These are phyloP conservation scores for Phengaris arion DNA, from an alignment of 2,888 invertebrate genomes.

Conservation along the genomic window DNA sequence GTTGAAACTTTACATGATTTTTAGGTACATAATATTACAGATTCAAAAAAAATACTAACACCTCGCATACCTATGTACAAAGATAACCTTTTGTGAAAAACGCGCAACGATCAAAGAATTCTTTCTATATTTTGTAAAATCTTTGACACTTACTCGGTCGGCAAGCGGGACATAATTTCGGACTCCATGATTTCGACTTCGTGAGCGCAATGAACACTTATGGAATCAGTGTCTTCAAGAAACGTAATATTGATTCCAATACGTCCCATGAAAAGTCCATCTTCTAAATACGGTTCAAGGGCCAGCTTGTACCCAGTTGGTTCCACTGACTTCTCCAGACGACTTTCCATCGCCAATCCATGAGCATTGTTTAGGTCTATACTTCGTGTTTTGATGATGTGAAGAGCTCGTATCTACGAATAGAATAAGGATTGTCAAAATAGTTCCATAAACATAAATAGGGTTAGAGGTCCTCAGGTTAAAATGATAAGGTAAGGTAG, in stretches of 20 bases:
- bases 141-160: slow-evolving; percentile 52
- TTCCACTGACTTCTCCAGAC: slow-evolving; percentile 81
- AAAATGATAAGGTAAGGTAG: too few species aligned
- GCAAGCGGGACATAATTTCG: slow-evolving; percentile 61
- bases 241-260: slow-evolving; percentile 85
- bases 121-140: not conserved
- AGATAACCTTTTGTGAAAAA: not conserved
- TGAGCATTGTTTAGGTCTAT: slow-evolving; percentile 86
- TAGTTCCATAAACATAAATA: not conserved
- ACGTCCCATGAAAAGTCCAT: slow-evolving; percentile 83
- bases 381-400: slow-evolving; percentile 76
- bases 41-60: too few species aligned
- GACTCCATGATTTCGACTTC: slow-evolving; percentile 80
- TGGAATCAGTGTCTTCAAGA: slow-evolving; percentile 79
- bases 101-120: not conserved
- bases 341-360: slow-evolving; percentile 81
- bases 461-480: not conserved
- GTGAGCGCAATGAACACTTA: slow-evolving; percentile 83
- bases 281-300: slow-evolving; percentile 82
- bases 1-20: too few species aligned
- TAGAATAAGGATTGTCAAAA: not conserved
- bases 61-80: too few species aligned
- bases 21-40: too few species aligned
- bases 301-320: slow-evolving; percentile 84
- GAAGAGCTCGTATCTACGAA: slow-evolving; percentile 48